Base-by-base conservation (phyloP, 2,888 invertebrate species). In the Endomychus coccineus region DNA sequence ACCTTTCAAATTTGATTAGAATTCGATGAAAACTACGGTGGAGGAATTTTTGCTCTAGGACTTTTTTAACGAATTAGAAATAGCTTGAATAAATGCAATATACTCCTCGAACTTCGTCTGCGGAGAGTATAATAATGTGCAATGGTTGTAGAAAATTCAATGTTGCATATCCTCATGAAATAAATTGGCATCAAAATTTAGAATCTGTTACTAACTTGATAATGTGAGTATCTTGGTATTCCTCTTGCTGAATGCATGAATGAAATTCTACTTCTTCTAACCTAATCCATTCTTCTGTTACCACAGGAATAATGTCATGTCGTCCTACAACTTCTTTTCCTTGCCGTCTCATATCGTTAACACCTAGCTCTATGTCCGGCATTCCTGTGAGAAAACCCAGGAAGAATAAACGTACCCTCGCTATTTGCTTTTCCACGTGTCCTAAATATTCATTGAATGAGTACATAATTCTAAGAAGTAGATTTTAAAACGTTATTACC, bases 281-380 rank as follows among this genome's bases (percentile, higher is more conserved):
- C 23, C 92, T 80, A 59, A 98, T 98, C 98, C 98, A 99, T 69
- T 98, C 94, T 69, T 99, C 98, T 0, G 98, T 98, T 43, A 88
- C 88, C 11, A 92, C 91, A 13, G 98, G 97, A 62, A 98, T 94
- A 64, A 99, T 98, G 69, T 99, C 98, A 67, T 96, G 95, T 3
- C 98, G 75, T 0, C 98, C 95, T 1, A 98, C 98, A 34, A 99
- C 95, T 74, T 98, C 98, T 67, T 85, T 86, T n/a, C 97, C 97
- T 67, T 95, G 91, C n/a, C 96, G 75, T 66, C 90, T 78, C 75
- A 92, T 78, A 68, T 99, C 98, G 67, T 99, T 98, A 38, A 98
- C 79, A 3, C 98, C 98, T 51, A 99, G 70, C 69, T 99, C 98
- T 46, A 97, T 82, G 59, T 87, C 86, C 3, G 97, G 97, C 86